Percentiles rank a stretch among this genome's conserved stretches.
Evolutionary conservation across 2,888 invertebrate genomes (phyloP).

Genomic region (Mesoligia furuncula): DNA sequence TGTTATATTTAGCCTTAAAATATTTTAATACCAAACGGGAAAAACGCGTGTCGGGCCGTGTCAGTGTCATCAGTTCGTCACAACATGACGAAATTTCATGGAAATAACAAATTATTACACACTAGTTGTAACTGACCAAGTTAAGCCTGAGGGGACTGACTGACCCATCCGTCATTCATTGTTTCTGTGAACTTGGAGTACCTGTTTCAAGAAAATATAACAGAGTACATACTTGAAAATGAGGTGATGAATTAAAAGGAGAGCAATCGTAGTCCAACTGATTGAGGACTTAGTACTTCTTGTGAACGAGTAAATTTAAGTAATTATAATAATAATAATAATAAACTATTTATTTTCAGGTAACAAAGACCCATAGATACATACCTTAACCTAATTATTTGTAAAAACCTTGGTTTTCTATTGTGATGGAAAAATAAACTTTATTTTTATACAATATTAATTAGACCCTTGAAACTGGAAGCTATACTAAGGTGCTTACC

Average conservation of each 20-base stretch:
- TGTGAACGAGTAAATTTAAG: too few relatives aligned
- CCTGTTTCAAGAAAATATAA: background rate
- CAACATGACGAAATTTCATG: slow-evolving; percentile 1
- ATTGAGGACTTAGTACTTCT: too few relatives aligned
- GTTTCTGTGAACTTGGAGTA: slow-evolving; percentile 5
- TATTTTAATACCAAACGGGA: background rate
- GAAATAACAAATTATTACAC: slow-evolving; percentile 19
- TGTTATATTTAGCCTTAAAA: background rate
- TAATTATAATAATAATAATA: too few relatives aligned
- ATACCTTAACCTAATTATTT: too few relatives aligned
- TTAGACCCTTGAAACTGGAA: too few relatives aligned
- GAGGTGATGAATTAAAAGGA: background rate
- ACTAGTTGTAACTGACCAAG: background rate
- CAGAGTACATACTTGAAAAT: background rate
- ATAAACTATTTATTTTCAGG: too few relatives aligned
- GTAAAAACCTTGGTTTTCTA: too few relatives aligned
- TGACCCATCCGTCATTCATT: background rate
- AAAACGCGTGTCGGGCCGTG: background rate
- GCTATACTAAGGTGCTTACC: too few relatives aligned
- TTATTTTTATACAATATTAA: too few relatives aligned
- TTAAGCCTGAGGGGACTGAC: background rate
- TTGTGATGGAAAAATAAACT: too few relatives aligned
- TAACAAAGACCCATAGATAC: too few relatives aligned
- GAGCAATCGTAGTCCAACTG: background rate
- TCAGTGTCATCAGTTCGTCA: slow-evolving; percentile 17